Evolutionary conservation across 1,140 invertebrate genomes (phyloP).

Genomic region (Euura saliciscinereae): DNA sequence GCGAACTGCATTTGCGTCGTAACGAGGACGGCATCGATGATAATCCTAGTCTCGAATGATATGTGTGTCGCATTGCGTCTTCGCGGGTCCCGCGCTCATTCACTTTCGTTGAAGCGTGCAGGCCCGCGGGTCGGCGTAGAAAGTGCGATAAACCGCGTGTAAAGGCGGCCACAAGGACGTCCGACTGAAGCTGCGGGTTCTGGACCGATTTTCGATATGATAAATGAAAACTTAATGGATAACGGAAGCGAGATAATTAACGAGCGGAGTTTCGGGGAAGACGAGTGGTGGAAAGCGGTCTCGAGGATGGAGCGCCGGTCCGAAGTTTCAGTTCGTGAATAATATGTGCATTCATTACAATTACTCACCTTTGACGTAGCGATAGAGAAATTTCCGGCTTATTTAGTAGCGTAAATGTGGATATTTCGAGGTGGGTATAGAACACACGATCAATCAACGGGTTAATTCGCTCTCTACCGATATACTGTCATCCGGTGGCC

Average conservation of each 20-base stretch:
- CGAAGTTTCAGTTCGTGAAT: neutral
- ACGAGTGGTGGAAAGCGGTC: neutral
- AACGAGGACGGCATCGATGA: neutral
- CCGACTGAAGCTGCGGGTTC: neutral
- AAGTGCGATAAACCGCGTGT: neutral
- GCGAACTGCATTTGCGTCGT: neutral
- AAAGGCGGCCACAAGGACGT: conserved; percentile 4
- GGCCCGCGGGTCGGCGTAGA: neutral
- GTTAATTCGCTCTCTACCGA: neutral
- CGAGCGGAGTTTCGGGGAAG: neutral
- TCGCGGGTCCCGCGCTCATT: neutral
- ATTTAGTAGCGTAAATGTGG: neutral
- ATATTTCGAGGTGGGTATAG: too few relatives aligned
- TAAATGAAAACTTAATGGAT: neutral
- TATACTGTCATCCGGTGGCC: neutral
- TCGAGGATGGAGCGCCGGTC: neutral
- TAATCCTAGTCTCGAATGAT: too few relatives aligned
- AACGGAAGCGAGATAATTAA: neutral
- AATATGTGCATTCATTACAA: neutral
- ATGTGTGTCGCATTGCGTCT: neutral
- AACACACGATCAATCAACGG: neutral
- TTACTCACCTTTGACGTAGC: neutral
- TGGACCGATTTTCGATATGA: neutral
- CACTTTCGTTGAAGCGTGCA: neutral
- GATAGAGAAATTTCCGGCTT: conserved; percentile 1